Conservation (phyloP, 2,113 vertebrate genomes). For the Tonatia bakeri region DNA sequence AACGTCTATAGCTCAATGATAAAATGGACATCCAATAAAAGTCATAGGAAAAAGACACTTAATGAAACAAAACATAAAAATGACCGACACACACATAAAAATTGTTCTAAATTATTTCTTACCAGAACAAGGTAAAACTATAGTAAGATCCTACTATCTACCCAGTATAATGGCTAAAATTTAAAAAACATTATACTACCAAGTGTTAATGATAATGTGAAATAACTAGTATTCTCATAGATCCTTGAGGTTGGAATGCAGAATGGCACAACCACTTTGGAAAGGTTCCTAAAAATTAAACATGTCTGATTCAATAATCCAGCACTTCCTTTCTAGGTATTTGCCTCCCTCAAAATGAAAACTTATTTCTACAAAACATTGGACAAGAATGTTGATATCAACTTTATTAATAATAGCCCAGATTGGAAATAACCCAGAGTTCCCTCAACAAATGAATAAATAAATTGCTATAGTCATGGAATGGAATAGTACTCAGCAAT, state of each 20-base stretch:
- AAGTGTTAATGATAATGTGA: neutral
- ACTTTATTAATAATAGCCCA: neutral
- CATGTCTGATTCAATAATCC: neutral
- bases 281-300: neutral
- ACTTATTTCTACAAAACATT: neutral
- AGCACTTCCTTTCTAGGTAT: neutral
- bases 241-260: neutral
- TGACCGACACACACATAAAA: neutral
- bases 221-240: neutral
- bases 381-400: neutral
- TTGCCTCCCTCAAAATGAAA: neutral
- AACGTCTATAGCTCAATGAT: neutral
- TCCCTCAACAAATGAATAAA: neutral
- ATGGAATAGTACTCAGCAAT: neutral
- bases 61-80: neutral
- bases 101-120: neutral
- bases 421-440: neutral
- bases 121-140: neutral
- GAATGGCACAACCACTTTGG: neutral
- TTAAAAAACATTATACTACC: neutral
- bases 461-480: neutral
- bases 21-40: neutral
- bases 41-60: neutral
- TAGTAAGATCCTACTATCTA: neutral
- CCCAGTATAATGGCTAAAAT: neutral